Evolutionary conservation across 2,888 invertebrate genomes (phyloP).

Genomic region (Cosmia pyralina): DNA sequence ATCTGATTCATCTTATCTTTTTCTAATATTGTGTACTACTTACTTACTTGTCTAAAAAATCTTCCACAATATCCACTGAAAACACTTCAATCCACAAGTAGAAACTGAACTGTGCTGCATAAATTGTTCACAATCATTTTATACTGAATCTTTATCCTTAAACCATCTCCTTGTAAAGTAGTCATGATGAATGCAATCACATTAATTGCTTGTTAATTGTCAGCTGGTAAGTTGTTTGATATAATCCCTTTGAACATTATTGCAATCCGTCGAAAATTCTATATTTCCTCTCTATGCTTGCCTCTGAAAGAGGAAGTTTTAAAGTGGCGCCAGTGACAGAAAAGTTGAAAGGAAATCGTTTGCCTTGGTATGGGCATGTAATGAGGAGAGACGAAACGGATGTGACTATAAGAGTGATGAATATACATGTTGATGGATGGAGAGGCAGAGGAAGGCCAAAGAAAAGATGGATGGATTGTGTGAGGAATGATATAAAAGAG

Average conservation of each 20-base stretch:
- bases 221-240: slow-evolving; percentile 3
- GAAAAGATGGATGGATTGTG: too few relatives aligned
- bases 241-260: slow-evolving; percentile 14
- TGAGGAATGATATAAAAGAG: too few relatives aligned
- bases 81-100: slow-evolving; percentile 40
- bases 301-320: neutral
- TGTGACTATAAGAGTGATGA: too few relatives aligned
- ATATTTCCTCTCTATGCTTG: neutral
- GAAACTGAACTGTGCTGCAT: slow-evolving; percentile 34
- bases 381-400: too few relatives aligned
- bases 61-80: slow-evolving; percentile 26
- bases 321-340: too few relatives aligned
- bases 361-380: too few relatives aligned
- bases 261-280: neutral
- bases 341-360: too few relatives aligned
- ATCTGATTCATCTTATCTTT: neutral
- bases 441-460: too few relatives aligned
- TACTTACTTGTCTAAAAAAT: slow-evolving; percentile 43
- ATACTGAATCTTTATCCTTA: slow-evolving; percentile 52
- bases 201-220: slow-evolving; percentile 49
- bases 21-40: slow-evolving; percentile 5
- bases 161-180: slow-evolving; percentile 15
- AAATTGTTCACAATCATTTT: slow-evolving; percentile 30
- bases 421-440: too few relatives aligned
- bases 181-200: slow-evolving; percentile 21